A percentile compares a stretch with the other conserved stretches of the same genome.
Conservation (phyloP, 2,888 invertebrate species). For the Opisthograptis luteolata region DNA sequence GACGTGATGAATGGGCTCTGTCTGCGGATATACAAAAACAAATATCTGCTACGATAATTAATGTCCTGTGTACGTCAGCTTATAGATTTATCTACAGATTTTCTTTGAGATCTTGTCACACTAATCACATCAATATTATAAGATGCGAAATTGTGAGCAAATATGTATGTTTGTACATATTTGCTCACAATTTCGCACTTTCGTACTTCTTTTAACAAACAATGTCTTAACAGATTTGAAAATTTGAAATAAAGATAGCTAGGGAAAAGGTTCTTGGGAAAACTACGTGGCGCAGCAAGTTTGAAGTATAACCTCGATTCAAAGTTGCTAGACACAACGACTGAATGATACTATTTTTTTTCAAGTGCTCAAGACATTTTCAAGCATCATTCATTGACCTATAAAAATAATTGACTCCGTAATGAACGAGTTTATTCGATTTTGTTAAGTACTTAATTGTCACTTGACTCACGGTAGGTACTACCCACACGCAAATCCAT, state of each 20-base stretch:
- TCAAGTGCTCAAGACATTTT: not conserved
- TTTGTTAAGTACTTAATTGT: constrained; percentile 16
- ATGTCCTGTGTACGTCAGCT: constrained; percentile 9
- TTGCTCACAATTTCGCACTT: too few species aligned
- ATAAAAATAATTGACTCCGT: not conserved
- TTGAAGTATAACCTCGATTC: too few species aligned
- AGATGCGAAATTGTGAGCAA: too few species aligned
- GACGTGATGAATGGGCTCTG: constrained; percentile 16
- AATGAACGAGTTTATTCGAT: constrained; percentile 5
- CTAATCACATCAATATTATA: too few species aligned
- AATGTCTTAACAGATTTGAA: too few species aligned
- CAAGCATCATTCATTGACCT: not conserved
- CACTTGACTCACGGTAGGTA: constrained; percentile 12
- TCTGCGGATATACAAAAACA: constrained; percentile 15
- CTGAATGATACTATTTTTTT: too few species aligned
- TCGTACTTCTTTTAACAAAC: too few species aligned
- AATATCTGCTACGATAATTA: constrained; percentile 16
- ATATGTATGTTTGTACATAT: too few species aligned
- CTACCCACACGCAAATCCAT: constrained; percentile 9
- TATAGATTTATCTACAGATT: constrained; percentile 9
- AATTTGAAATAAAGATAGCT: too few species aligned
- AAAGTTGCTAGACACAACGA: too few species aligned
- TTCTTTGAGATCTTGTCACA: constrained; percentile 4
- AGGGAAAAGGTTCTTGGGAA: too few species aligned
- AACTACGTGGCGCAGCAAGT: too few species aligned